These are phyloP conservation scores for Chloroceryle aenea DNA, from an alignment of 2,113 vertebrate genomes.

Conservation along the genomic window DNA sequence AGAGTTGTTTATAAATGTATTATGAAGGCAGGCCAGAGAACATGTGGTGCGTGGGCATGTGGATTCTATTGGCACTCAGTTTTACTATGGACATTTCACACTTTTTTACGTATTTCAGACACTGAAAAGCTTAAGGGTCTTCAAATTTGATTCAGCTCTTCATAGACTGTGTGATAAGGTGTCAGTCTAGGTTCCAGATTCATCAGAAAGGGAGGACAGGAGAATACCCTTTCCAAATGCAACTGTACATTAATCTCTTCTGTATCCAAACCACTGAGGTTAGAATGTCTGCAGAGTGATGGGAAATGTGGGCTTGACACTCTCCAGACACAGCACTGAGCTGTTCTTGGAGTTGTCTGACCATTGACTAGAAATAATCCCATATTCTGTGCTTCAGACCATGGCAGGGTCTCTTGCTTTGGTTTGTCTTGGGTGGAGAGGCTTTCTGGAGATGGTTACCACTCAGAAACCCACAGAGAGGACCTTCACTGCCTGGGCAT, in stretches of 20 bases:
- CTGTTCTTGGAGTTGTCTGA: background rate
- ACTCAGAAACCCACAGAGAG: background rate
- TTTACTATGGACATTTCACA: background rate
- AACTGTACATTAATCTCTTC: background rate
- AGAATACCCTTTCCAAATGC: background rate
- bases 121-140: background rate
- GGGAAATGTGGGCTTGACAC: background rate
- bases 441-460: background rate
- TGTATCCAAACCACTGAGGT: background rate
- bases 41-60: background rate
- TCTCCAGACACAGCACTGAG: background rate
- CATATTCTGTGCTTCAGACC: background rate
- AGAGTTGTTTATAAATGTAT: background rate
- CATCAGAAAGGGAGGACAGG: background rate
- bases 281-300: background rate
- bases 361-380: background rate
- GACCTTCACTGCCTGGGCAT: fast-evolving
- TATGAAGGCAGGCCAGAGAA: background rate
- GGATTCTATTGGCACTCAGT: background rate
- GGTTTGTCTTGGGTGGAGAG: background rate
- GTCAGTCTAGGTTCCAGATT: background rate
- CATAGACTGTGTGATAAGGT: background rate
- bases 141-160: background rate
- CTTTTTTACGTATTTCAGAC: background rate
- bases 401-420: background rate